These are phyloP conservation scores for Scolopax bukidnonensis DNA, from an alignment of 2,797 vertebrate species.

Conservation along the genomic window DNA sequence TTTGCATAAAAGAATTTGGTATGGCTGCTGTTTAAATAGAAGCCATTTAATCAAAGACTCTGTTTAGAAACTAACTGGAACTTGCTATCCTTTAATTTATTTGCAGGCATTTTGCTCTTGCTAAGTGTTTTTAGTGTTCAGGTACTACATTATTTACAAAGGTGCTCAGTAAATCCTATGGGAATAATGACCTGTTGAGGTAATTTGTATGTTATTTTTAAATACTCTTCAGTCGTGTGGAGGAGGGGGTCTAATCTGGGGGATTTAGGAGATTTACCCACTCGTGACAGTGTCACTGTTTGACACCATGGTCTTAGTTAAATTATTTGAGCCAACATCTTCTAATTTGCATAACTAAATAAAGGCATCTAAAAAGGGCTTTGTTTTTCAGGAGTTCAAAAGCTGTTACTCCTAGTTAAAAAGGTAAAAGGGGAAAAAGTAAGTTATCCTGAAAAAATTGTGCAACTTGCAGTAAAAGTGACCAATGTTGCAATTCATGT, in stretches of 20 bases:
- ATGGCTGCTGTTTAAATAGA: constrained; percentile 15
- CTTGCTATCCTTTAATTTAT: constrained; percentile 22
- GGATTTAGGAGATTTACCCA: background rate
- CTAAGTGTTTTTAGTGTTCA: constrained; percentile 9
- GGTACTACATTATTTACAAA: constrained; percentile 11
- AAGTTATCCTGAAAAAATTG: background rate
- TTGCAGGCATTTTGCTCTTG: constrained; percentile 1
- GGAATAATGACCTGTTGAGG: background rate
- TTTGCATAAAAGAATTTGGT: background rate
- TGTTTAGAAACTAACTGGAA: background rate
- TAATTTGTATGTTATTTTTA: background rate
- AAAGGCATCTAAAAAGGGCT: background rate
- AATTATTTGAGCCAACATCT: background rate
- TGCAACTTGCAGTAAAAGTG: background rate
- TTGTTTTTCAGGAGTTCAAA: background rate
- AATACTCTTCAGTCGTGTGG: background rate
- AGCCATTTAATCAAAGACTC: constrained; percentile 12
- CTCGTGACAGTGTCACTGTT: background rate
- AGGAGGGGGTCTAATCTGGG: background rate
- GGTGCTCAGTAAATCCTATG: background rate
- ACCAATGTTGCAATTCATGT: background rate
- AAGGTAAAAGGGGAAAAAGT: background rate
- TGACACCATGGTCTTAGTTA: background rate
- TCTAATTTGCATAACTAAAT: background rate
- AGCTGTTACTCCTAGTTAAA: background rate